Base-by-base conservation (phyloP, 2,113 vertebrate genomes). In the Notarius lentiginosus region DNA sequence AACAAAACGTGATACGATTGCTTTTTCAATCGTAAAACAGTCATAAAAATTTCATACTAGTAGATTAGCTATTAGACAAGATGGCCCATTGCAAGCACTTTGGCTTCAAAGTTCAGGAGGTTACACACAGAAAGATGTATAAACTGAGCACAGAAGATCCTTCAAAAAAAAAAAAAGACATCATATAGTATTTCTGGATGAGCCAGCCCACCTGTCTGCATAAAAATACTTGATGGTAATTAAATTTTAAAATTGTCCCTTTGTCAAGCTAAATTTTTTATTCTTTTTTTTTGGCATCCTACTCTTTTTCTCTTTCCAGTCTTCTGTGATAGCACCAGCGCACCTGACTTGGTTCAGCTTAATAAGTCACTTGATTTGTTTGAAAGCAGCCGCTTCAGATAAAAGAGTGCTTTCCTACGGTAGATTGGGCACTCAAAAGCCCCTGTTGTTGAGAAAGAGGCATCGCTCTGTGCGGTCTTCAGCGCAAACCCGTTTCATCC, bases 101-200 rank as follows among this genome's bases (percentile, higher is more conserved):
- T 93, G 87, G 80, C 90, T 88, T 68, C 94, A 94, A 94, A 94
- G 92, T 90, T 85, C 11, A 20, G 91, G 87, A 91, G 89, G 95
- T 94, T 95, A 92, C 88, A 89, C 91, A 92, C 90, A 91, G 90
- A 93, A 58, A 55, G 51, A 79, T 56, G 7, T 56, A 56, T 56
- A 56, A 55, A 79, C 76, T 18, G 11, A 27, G 92, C 84, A 81
- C 91, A 79, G 18, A 66, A 66, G 34, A 65, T 82, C 90, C 85
- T 76, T 63, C 3, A 73, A 86, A 88, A 92, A 92, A 93, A 89
- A 93, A 93, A 10, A 93, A 86, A 90, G 75, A 84, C 68, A 14
- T 61, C 20, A 82, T 17, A 17, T 17, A 0, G 30, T 56, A 51
- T n/a, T 72, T 75, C 53, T 76, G 47, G 27, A 22, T 79, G 47